Base-by-base conservation (phyloP, 1,140 invertebrate species). In the Drosophila melanica region DNA sequence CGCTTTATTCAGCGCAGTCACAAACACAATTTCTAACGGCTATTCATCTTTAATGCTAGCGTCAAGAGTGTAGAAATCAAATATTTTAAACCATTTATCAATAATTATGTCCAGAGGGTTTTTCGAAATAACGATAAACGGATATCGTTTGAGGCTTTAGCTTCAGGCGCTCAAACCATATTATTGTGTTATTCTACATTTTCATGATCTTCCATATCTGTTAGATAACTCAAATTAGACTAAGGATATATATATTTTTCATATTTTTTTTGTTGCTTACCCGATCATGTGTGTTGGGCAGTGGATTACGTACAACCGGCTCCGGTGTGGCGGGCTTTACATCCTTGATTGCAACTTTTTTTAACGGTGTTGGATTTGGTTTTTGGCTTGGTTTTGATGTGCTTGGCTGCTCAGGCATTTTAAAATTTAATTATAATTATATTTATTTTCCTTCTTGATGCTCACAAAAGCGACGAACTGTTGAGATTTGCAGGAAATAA, bases 1-100 rank as follows among this genome's bases (percentile, higher is more conserved):
- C 85, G 6, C 84, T 89, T 89, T 78, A 89, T 85, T 90, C 85
- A 90, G 85, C 79, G 14, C 3, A 23, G 3, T n/a, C 1, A 30
- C 10, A 27, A 11, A n/a, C 53, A 60, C 54, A 68, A 23, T 3
- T 58, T 37, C 11, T 71, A 54, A 33, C 18, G 39, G 44, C 30
- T 62, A 54, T 68, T 45, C 42, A 37, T 59, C 48, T 66, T 76
- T 47, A 65, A 71, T 69, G n/a, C 4, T n/a, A 55, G 59, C 18
- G 53, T 69, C n/a, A 14, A 16, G 54, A 48, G 27, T n/a, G 11
- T 23, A 9, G 3, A n/a, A 33, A 33, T 6, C 7, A 35, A 9
- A 35, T 9, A 10, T 35, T 8, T 35, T 9, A 35, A 35, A 5
- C 3, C 33, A 35, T 35, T 9, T 35, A 35, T 35, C 9, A 35